phyloP scores from a whole-genome alignment of 2,797 vertebrate genomes.

The Orientallactaga sibirica region DNA sequence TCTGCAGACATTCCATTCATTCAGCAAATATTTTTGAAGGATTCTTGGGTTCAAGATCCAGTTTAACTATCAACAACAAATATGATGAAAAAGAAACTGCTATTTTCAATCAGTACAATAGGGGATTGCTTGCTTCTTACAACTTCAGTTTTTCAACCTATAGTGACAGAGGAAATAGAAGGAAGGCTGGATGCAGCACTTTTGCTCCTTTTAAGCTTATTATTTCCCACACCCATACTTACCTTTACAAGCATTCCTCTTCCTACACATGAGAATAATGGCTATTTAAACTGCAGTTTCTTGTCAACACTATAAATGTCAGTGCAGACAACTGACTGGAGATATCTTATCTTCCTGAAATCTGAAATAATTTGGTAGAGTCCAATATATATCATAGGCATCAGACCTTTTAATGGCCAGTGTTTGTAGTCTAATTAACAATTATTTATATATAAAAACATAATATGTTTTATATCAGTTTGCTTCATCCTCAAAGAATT shows the following conservation, averaged over 20 bases:
- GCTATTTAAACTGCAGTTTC: not conserved
- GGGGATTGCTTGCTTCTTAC: not conserved
- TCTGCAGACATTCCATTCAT: constrained; percentile 11
- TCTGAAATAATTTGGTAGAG: not conserved
- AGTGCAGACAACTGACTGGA: constrained; percentile 42
- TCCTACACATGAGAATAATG: constrained; percentile 38
- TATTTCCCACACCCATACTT: constrained; percentile 23
- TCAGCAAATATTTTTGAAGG: constrained; percentile 15
- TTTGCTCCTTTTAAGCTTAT: not conserved
- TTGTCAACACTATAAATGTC: constrained; percentile 39
- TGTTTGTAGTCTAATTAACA: constrained; percentile 52
- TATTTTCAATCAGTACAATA: not conserved
- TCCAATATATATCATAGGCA: not conserved
- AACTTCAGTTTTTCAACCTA: constrained; percentile 4
- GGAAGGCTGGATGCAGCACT: not conserved
- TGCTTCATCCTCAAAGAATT: constrained; percentile 62
- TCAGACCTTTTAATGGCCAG: not conserved
- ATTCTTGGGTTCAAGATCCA: not conserved
- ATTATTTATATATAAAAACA: constrained; percentile 35
- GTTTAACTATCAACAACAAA: constrained; percentile 34
- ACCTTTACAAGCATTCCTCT: constrained; percentile 41
- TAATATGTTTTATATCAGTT: not conserved
- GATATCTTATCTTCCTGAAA: constrained; percentile 62
- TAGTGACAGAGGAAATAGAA: not conserved
- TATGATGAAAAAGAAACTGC: not conserved